These are phyloP conservation scores for Chlamydotis undulata DNA, from an alignment of 2,113 vertebrate species.

Conservation along the genomic window DNA sequence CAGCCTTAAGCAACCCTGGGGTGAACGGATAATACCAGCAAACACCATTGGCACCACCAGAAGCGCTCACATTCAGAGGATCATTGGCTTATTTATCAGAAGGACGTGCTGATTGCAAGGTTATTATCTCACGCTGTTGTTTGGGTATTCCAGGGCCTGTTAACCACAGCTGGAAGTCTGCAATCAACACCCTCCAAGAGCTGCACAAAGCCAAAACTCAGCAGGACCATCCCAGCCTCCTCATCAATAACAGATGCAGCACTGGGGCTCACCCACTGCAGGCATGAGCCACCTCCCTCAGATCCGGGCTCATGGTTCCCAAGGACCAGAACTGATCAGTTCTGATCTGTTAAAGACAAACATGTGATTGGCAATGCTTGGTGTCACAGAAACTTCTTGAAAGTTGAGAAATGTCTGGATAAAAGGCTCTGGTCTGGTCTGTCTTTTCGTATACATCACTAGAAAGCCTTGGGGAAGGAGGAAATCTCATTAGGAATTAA, in stretches of 20 bases:
- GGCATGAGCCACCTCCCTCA: background rate
- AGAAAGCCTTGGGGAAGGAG: background rate
- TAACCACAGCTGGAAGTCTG: background rate
- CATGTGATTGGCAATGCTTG: background rate
- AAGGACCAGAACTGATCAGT: background rate
- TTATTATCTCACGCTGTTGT: background rate
- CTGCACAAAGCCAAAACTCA: background rate
- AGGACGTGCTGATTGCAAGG: accelerated
- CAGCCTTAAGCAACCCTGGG: background rate
- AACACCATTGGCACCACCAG: background rate
- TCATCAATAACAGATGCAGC: background rate
- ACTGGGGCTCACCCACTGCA: background rate
- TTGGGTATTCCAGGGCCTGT: background rate
- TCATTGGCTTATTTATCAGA: accelerated
- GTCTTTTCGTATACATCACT: background rate
- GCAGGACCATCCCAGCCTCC: background rate
- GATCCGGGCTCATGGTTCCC: background rate
- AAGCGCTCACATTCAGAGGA: accelerated
- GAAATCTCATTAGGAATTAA: constrained; percentile 45
- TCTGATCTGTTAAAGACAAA: background rate
- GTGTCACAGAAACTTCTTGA: background rate
- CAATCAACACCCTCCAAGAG: background rate
- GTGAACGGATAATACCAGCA: background rate
- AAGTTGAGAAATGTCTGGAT: background rate
- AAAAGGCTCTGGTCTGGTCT: background rate